Evolutionary conservation across 2,888 invertebrate species (phyloP), one percentile per base, ranked within the genome.

Genomic region (Brenthis daphne): DNA sequence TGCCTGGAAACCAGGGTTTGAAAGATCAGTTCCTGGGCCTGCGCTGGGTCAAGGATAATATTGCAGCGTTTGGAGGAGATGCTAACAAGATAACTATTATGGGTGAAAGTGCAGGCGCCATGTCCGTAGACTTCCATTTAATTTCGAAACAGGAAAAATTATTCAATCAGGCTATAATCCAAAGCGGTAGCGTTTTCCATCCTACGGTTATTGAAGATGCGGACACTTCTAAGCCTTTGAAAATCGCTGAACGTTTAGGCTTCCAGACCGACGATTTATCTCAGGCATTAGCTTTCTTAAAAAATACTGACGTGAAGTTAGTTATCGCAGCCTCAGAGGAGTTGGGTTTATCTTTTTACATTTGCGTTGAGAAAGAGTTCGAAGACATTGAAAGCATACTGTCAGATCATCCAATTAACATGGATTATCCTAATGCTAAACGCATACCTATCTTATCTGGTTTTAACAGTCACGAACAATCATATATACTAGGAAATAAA

Each of bases 371-470:
- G 55, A 75, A 76, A 48, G 69, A 72, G 43, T 76, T 77, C 54
- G 48, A 77, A 16, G 71, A 66, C 12, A 69, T 78, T 12, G 78
- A 81, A 37, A 68, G 70, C 43, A 67, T 79, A n/a, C 57, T 90
- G 55, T 73, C 77, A 8, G 77, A 78, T 20, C 77, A 80, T 68
- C 84, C 86, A 73, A 68, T 82, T 0, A 77, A 79, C 47, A 64
- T 77, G 33, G 63, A 76, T 13, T 70, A 77, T 1, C 80, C 84
- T 0, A 86, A 84, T 79, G 79, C 74, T 0, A 78, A 73, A 50
- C 76, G 80, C 51, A 77, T 84, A n/a, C 74, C 84, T 12, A 73
- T 88, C 51, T 69, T 89, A 20, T 77, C 84, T 14, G 90, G 90
- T 6, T 85, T 82, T 37, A 87, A 78, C 56, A 77, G 81, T 64